Evolutionary conservation across 2,797 vertebrate genomes (phyloP).

Genomic region (Pantherophis alleghaniensis): DNA sequence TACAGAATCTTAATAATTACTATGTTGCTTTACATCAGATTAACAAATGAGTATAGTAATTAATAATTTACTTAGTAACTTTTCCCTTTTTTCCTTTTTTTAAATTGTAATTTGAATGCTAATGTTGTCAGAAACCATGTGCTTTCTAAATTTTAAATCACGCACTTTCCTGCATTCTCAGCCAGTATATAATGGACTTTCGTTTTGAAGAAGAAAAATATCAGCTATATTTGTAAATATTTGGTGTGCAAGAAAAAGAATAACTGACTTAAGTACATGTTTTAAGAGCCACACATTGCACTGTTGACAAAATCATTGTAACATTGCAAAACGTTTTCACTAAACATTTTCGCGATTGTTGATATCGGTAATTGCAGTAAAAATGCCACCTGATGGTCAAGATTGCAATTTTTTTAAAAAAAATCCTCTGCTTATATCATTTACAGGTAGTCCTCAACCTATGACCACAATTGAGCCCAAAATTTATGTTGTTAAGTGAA

Average conservation of each 20-base stretch:
- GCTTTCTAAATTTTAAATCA: not conserved
- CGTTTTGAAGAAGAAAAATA: not conserved
- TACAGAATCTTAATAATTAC: not conserved
- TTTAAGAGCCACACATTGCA: not conserved
- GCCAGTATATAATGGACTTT: not conserved
- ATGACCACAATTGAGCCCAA: no score
- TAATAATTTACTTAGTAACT: not conserved
- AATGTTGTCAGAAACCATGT: not conserved
- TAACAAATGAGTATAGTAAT: not conserved
- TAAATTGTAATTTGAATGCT: not conserved
- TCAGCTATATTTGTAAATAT: not conserved
- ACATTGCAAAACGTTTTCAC: not conserved
- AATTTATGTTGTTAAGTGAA: no score
- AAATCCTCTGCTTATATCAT: not conserved
- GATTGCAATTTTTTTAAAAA: not conserved
- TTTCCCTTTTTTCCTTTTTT: not conserved
- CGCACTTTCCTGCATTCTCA: not conserved
- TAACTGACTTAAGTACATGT: not conserved
- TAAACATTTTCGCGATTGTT: not conserved
- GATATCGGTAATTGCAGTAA: not conserved
- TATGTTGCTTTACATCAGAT: not conserved
- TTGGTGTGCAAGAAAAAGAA: not conserved
- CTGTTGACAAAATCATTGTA: not conserved
- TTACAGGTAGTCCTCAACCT: not conserved
- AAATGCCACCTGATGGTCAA: not conserved